Conservation (phyloP, 2,888 invertebrate species). For the Heliothis peltigera region DNA sequence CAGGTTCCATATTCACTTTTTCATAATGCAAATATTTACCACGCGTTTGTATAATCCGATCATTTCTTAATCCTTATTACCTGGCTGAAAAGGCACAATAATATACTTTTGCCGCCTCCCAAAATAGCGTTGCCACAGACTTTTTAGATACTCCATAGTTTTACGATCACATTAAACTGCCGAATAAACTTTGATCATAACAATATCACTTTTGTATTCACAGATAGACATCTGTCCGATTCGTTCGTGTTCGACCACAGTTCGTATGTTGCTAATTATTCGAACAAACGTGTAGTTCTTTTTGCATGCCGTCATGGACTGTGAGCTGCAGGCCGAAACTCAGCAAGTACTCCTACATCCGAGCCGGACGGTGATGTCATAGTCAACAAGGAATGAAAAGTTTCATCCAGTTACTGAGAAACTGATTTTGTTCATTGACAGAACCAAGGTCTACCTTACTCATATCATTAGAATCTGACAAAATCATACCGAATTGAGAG, state of each 20-base stretch:
- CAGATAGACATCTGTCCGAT: slow-evolving; percentile 34
- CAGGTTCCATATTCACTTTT: no score
- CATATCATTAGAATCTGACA: slow-evolving; percentile 64
- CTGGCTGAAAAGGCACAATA: slow-evolving; percentile 85
- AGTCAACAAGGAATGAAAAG: slow-evolving; percentile 76
- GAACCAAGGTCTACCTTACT: slow-evolving; percentile 71
- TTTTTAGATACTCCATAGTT: slow-evolving; percentile 81
- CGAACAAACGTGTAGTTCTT: slow-evolving; percentile 79
- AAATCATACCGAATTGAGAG: slow-evolving; percentile 52
- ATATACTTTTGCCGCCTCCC: slow-evolving; percentile 78
- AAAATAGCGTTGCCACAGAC: slow-evolving; percentile 81
- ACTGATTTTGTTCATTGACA: slow-evolving; percentile 71
- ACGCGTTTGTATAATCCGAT: neutral
- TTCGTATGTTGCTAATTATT: slow-evolving; percentile 75
- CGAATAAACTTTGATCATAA: slow-evolving; percentile 42
- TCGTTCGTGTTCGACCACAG: slow-evolving; percentile 57
- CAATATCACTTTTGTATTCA: slow-evolving; percentile 48
- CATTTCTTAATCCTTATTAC: slow-evolving; percentile 61
- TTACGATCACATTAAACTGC: slow-evolving; percentile 52
- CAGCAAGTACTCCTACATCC: slow-evolving; percentile 73
- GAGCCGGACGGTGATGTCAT: slow-evolving; percentile 83
- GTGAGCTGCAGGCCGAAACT: slow-evolving; percentile 70
- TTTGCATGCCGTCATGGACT: slow-evolving; percentile 78
- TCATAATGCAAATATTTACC: neutral
- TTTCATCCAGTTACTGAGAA: slow-evolving; percentile 76